phyloP scores from a whole-genome alignment of 1,140 invertebrate genomes.

The Drosophila malerkotliana region DNA sequence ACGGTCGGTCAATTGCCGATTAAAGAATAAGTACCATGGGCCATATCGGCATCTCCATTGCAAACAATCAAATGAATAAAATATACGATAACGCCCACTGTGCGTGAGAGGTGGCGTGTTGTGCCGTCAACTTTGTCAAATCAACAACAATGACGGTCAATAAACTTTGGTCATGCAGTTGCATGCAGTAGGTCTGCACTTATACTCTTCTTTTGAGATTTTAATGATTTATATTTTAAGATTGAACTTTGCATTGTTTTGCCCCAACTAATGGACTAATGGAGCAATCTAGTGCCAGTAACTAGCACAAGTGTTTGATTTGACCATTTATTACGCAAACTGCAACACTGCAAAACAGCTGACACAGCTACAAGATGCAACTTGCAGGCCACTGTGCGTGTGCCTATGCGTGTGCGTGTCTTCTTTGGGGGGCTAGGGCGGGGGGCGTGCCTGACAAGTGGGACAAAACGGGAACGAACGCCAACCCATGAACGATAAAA shows the following conservation, averaged over 20 bases:
- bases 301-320: not conserved
- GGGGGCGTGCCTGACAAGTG: conserved; percentile 48
- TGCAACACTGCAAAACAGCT: conserved; percentile 25
- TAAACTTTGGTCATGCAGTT: conserved; percentile 65
- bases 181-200: conserved; percentile 59
- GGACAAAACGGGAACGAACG: conserved; percentile 40
- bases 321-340: conserved; percentile 40
- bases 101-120: conserved; percentile 61
- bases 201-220: not conserved
- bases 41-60: not conserved
- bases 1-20: conserved; percentile 43
- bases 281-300: not conserved
- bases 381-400: conserved; percentile 41
- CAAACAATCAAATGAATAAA: not conserved
- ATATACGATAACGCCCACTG: conserved; percentile 18
- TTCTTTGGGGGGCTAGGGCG: not conserved
- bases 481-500: conserved; percentile 36
- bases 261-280: not conserved
- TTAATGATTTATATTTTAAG: conserved; percentile 10
- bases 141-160: conserved; percentile 79
- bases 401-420: conserved; percentile 3
- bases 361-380: conserved; percentile 34
- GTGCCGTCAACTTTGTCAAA: conserved; percentile 60
- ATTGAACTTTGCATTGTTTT: not conserved
- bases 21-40: conserved; percentile 26